Percentiles rank a stretch among this genome's conserved stretches.
phyloP scores from a whole-genome alignment of 2,797 vertebrate species.

The Varecia variegata region DNA sequence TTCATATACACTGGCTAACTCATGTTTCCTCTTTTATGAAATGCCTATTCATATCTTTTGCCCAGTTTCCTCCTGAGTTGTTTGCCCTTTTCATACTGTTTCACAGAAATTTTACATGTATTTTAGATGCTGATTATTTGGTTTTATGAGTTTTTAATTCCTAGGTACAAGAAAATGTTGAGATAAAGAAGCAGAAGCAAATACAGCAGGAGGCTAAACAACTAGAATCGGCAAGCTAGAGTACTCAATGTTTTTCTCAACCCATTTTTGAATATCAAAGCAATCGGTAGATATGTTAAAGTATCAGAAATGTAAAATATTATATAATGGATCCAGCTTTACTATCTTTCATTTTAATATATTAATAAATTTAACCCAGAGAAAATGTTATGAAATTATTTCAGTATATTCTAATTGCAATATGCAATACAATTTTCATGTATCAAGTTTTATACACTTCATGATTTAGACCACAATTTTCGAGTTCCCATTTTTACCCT shows the following conservation, averaged over 20 bases:
- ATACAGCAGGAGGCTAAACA: background rate
- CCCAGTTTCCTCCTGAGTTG: background rate
- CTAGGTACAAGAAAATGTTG: background rate
- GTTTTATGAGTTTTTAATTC: background rate
- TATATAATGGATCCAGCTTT: background rate
- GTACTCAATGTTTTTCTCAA: background rate
- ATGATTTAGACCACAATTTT: conserved; percentile 26
- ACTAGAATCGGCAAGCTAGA: background rate
- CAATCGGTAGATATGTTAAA: background rate
- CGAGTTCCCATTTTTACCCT: background rate
- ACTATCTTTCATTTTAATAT: background rate
- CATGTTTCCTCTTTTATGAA: conserved; percentile 12
- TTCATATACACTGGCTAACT: background rate
- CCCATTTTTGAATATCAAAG: background rate
- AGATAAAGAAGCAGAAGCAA: background rate
- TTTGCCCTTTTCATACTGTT: background rate
- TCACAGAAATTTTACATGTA: background rate
- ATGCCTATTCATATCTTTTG: background rate
- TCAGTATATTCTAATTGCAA: background rate
- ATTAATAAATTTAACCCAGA: background rate
- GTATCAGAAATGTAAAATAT: background rate
- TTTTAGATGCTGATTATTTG: background rate
- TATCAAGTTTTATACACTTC: background rate
- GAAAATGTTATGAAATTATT: conserved; percentile 15
- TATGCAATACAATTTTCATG: background rate